These are phyloP conservation scores for Falco rusticolus DNA, from an alignment of 2,797 vertebrate genomes.

Conservation along the genomic window DNA sequence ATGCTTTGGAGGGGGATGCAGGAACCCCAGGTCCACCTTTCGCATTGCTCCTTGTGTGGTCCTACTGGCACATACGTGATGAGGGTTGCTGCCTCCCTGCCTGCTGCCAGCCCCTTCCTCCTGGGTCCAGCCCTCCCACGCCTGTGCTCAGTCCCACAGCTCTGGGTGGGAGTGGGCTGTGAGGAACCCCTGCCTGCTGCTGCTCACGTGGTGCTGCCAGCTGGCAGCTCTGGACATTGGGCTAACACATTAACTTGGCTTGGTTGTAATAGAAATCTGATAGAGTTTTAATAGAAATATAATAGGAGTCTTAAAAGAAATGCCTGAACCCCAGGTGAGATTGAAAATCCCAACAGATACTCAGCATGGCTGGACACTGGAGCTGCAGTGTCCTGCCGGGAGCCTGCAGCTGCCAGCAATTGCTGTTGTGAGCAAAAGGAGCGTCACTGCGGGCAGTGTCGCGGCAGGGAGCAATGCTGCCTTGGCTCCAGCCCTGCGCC, in stretches of 20 bases:
- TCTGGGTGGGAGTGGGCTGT: not conserved
- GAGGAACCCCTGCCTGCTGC: not conserved
- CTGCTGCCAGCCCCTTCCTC: not conserved
- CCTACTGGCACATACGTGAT: accelerated
- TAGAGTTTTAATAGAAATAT: not conserved
- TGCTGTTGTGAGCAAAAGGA: not conserved
- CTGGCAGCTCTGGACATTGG: not conserved
- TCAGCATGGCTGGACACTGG: not conserved
- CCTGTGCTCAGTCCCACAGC: accelerated
- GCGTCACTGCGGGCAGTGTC: accelerated
- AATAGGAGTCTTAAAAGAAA: not conserved
- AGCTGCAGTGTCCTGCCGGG: not conserved
- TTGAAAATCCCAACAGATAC: not conserved
- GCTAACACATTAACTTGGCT: not conserved
- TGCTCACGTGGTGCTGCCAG: not conserved
- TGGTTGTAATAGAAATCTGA: not conserved
- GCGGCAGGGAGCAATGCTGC: accelerated
- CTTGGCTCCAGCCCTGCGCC: accelerated
- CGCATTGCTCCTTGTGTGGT: not conserved
- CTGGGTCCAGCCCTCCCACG: not conserved
- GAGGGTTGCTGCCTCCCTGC: not conserved
- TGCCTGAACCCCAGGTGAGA: not conserved
- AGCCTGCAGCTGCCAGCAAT: accelerated
- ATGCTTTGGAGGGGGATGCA: not conserved
- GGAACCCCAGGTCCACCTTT: not conserved